Evolutionary conservation across 2,113 vertebrate species (phyloP).

Genomic region (Barbus barbus): DNA sequence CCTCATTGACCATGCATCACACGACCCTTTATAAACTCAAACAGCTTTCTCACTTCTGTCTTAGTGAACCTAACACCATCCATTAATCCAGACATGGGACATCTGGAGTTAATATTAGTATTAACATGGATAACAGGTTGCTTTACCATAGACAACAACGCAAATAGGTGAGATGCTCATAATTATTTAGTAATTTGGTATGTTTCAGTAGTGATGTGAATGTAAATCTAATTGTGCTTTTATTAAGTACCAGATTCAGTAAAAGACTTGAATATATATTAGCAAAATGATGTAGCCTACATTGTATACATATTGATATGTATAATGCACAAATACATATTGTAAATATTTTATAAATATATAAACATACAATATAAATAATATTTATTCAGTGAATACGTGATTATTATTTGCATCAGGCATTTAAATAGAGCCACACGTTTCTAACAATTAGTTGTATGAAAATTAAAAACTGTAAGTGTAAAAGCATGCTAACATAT

Average conservation of each 20-base stretch:
- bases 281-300: background rate
- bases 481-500: background rate
- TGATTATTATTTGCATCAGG: background rate
- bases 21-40: conserved; percentile 57
- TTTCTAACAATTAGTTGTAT: background rate
- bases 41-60: background rate
- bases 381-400: background rate
- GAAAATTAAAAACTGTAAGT: background rate
- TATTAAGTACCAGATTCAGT: background rate
- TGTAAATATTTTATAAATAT: background rate
- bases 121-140: conserved; percentile 65
- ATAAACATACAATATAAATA: background rate
- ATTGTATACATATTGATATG: background rate
- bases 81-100: conserved; percentile 66
- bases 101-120: conserved; percentile 57
- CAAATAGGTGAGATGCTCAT: conserved; percentile 61
- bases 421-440: background rate
- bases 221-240: background rate
- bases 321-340: background rate
- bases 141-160: conserved; percentile 37
- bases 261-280: background rate
- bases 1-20: background rate
- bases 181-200: background rate
- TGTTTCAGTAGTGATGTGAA: background rate
- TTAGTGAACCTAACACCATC: conserved; percentile 29